Evolutionary conservation across 2,113 vertebrate species (phyloP).

Genomic region (Passer domesticus): DNA sequence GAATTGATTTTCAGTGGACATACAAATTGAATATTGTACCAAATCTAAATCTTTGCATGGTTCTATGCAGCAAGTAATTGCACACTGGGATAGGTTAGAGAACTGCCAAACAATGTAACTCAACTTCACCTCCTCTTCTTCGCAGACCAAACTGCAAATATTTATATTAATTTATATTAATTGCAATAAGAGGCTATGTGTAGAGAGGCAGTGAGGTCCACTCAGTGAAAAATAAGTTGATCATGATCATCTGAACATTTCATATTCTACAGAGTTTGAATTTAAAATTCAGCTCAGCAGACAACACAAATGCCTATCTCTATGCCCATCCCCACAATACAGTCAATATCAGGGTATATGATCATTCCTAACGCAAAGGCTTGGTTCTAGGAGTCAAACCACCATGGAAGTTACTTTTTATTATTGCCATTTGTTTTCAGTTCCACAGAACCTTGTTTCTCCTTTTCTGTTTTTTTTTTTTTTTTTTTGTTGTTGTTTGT

Average conservation of each 20-base stretch:
- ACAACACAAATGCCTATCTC: background rate
- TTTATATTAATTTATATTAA: fast-evolving
- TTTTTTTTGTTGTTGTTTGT: too few species aligned
- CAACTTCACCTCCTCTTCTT: background rate
- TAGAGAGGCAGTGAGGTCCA: background rate
- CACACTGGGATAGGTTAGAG: background rate
- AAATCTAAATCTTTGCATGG: background rate
- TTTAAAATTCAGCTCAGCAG: background rate
- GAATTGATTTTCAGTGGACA: background rate
- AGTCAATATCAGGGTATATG: background rate
- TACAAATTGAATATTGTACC: background rate
- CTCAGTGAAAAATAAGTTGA: background rate
- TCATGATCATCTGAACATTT: background rate
- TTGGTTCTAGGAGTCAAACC: background rate
- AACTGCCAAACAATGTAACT: background rate
- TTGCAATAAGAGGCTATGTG: background rate
- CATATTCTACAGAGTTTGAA: background rate
- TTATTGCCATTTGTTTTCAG: background rate
- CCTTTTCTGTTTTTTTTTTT: background rate
- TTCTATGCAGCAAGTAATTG: background rate
- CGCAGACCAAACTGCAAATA: background rate
- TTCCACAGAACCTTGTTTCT: background rate
- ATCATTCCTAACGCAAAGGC: background rate
- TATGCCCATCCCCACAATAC: background rate
- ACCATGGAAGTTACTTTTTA: background rate